Conservation (phyloP, 2,113 vertebrate genomes). For the Pleuronectes platessa region DNA sequence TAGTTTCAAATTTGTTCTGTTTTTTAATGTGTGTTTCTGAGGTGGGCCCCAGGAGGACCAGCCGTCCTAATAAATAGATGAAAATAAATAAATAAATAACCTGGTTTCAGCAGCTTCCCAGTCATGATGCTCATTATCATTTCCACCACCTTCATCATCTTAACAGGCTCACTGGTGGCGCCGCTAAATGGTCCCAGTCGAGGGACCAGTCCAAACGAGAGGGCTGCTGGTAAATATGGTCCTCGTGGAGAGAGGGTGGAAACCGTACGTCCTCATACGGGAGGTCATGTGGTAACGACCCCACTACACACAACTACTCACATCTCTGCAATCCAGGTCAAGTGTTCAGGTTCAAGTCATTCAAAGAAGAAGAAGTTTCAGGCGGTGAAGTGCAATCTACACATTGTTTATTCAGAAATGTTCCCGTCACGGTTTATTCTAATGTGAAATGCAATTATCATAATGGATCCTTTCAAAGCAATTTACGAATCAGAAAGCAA, state of each 20-base stretch:
- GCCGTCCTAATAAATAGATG: too few species aligned
- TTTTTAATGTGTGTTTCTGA: too few species aligned
- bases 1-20: too few species aligned
- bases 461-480: constrained; percentile 14
- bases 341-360: too few species aligned
- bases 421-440: neutral
- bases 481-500: neutral
- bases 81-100: too few species aligned
- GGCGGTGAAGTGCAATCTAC: neutral
- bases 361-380: too few species aligned
- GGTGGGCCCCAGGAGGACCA: too few species aligned
- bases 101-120: constrained; percentile 34
- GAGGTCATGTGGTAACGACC: constrained; percentile 9
- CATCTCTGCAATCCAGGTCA: too few species aligned
- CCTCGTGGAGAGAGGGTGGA: constrained; percentile 3
- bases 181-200: constrained; percentile 51
- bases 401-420: constrained; percentile 5
- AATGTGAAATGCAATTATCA: constrained; percentile 34
- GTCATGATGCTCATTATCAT: constrained; percentile 55
- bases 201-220: constrained; percentile 17
- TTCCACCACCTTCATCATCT: constrained; percentile 50
- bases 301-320: neutral
- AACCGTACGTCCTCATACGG: neutral
- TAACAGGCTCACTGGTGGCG: constrained; percentile 24
- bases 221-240: constrained; percentile 8